These are phyloP conservation scores for Pygoscelis adeliae DNA, from an alignment of 2,113 vertebrate genomes.

Conservation along the genomic window DNA sequence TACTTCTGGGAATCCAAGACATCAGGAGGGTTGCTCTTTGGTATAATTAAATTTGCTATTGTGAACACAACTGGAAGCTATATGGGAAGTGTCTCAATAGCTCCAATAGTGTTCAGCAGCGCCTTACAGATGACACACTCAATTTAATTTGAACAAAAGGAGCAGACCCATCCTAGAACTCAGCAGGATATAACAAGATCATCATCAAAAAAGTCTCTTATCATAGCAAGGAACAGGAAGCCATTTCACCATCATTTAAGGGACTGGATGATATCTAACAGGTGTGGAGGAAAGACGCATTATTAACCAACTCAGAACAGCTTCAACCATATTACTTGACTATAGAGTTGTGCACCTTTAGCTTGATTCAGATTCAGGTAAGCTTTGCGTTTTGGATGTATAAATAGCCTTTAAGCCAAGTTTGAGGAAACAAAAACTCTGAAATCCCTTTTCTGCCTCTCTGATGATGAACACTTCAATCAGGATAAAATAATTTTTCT, in stretches of 20 bases:
- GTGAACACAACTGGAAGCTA: conserved; percentile 47
- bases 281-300: not conserved
- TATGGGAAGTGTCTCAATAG: conserved; percentile 16
- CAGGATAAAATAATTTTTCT: not conserved
- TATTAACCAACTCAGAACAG: not conserved
- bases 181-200: not conserved
- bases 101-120: not conserved
- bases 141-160: conserved; percentile 11
- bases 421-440: not conserved
- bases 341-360: not conserved
- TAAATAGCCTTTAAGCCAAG: not conserved
- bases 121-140: not conserved
- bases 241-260: not conserved
- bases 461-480: not conserved
- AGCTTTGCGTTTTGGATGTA: not conserved
- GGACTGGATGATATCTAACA: not conserved
- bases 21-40: conserved; percentile 10
- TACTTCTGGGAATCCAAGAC: conserved; percentile 14
- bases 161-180: not conserved
- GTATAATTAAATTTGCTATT: conserved; percentile 16
- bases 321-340: not conserved
- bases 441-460: not conserved
- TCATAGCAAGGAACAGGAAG: not conserved
- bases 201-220: not conserved
- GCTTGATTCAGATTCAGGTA: not conserved